These are phyloP conservation scores for Alouatta palliata DNA, from an alignment of 2,113 vertebrate species.

Conservation along the genomic window DNA sequence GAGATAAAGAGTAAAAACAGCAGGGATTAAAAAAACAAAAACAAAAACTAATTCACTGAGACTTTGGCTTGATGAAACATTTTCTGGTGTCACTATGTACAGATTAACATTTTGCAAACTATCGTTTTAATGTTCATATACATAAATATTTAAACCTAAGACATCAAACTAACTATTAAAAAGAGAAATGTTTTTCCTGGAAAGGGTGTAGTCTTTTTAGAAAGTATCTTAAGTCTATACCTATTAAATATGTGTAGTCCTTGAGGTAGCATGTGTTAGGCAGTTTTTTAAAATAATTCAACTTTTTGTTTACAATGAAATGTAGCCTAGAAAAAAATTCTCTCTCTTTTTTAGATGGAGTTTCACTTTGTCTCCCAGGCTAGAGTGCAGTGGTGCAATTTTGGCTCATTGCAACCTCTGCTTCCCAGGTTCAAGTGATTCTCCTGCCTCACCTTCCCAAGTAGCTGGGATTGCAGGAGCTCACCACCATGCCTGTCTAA, in stretches of 20 bases:
- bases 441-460: too few species aligned
- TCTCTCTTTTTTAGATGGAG: too few species aligned
- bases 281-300: background rate
- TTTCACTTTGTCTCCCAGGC: too few species aligned
- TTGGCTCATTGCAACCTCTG: too few species aligned
- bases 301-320: background rate
- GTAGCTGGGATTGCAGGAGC: too few species aligned
- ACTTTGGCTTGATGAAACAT: background rate
- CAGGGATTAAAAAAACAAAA: background rate
- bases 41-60: background rate
- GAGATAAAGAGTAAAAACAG: conserved; percentile 3
- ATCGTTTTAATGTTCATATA: background rate
- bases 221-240: background rate
- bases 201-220: background rate
- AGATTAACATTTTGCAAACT: background rate
- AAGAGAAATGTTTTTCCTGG: background rate
- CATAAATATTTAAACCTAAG: conserved; percentile 16
- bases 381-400: too few species aligned
- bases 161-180: background rate
- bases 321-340: background rate
- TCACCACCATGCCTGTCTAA: too few species aligned
- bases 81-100: background rate
- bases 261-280: background rate
- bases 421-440: too few species aligned
- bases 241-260: background rate